Evolutionary conservation across 2,113 vertebrate species (phyloP).

Genomic region (Cheirogaleus medius): DNA sequence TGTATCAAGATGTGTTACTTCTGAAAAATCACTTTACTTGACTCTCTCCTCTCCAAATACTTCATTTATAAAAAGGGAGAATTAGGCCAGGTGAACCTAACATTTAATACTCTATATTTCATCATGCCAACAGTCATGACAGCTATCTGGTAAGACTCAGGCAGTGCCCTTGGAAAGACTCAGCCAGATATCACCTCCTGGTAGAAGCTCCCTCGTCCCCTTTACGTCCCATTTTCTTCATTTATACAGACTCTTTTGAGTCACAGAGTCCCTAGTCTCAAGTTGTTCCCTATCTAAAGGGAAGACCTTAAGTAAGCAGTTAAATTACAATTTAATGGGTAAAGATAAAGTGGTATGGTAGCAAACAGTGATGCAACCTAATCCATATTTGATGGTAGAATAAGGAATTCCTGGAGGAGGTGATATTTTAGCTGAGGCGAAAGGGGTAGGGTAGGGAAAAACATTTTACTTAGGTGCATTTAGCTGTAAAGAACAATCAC

Average conservation of each 20-base stretch:
- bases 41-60: background rate
- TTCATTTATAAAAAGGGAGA: background rate
- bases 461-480: background rate
- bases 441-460: rapidly evolving
- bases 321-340: background rate
- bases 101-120: background rate
- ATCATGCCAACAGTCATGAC: background rate
- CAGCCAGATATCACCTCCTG: background rate
- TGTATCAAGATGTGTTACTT: background rate
- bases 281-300: background rate
- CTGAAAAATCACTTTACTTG: background rate
- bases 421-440: background rate
- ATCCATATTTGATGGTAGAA: background rate
- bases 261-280: background rate
- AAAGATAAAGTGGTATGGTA: background rate
- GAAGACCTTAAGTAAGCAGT: background rate
- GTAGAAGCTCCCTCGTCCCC: background rate
- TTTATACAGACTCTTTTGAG: background rate
- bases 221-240: background rate
- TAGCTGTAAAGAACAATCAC: background rate
- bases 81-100: background rate
- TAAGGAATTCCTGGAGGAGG: background rate
- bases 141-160: rapidly evolving
- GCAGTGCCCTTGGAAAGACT: background rate
- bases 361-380: background rate